Base-by-base conservation (phyloP, 2,888 invertebrate genomes). In the Aleiodes testaceus region DNA sequence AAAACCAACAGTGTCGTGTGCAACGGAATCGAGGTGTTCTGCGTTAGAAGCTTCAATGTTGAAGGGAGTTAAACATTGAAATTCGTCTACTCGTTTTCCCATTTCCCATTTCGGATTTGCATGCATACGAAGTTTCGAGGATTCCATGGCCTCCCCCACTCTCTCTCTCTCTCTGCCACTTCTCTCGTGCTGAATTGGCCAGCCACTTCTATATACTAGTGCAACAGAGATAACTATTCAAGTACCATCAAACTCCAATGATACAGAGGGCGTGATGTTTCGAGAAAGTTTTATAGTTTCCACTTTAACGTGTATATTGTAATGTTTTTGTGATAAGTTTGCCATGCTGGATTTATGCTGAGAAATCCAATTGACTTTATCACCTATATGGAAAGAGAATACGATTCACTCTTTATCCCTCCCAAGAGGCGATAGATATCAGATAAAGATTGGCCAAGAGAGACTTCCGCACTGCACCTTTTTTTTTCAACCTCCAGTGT, bases 111-210 rank as follows among this genome's bases (percentile, higher is more conserved):
- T 45, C 22, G 26, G 44, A 63, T 63, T 63, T 63, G 45, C 63
- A 63, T 63, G 47, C 22, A 63, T 63, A 63, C 63, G 45, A 63
- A 63, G 63, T 63, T 63, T 63, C 63, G 14, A 63, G 63, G 47
- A 45, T 63, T 45, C 63, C 44, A 63, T 22, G 44, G 14, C 16
- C 5, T 36, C 36, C 9, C 53, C 22, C 14, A 20, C 14, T 26
- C 11, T 36, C 1, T 49, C n/a, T 1, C 16, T 9, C 53, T 14
- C 59, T 42, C 59, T 3, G 18, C 42, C 59, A 59, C 59, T 59
- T 36, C 42, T 14, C 36, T 42, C 22, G 47, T 45, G 45, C 45
- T 45, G 20, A 12, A 63, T 63, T 26, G 63, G 22, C 63, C 45
- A 45, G 44, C 45, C 44, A 63, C 47, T 63, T n/a, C 63, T 22